Evolutionary conservation across 2,113 vertebrate species (phyloP).

Genomic region (Pandion haliaetus): DNA sequence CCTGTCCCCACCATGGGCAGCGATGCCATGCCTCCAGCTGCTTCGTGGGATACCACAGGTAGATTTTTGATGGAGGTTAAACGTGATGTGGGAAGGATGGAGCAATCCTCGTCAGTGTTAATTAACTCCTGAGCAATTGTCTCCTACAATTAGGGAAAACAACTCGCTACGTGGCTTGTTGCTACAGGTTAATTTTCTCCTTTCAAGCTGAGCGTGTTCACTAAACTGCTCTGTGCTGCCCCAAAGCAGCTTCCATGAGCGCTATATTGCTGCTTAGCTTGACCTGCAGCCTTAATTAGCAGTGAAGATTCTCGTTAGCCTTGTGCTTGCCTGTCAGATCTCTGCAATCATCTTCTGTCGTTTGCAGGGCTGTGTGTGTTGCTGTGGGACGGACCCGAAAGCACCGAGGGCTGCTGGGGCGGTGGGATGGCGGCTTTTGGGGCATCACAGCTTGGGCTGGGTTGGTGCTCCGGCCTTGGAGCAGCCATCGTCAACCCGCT

Average conservation of each 20-base stretch:
- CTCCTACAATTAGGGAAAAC: not conserved
- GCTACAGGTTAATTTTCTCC: not conserved
- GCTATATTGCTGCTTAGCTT: accelerated
- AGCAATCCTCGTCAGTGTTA: not conserved
- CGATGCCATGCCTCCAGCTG: accelerated
- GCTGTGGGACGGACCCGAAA: not conserved
- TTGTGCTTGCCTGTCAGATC: not conserved
- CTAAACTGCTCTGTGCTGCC: not conserved
- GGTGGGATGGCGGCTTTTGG: not conserved
- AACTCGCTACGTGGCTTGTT: not conserved
- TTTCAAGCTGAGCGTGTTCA: not conserved
- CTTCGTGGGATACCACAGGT: accelerated
- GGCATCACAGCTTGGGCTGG: accelerated
- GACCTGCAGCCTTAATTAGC: not conserved
- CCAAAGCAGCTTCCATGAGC: not conserved
- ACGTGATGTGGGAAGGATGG: not conserved
- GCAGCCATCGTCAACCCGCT: not conserved
- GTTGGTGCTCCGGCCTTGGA: not conserved
- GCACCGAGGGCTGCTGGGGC: not conserved
- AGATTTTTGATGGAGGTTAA: not conserved
- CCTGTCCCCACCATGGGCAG: not conserved
- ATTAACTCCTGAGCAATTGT: not conserved
- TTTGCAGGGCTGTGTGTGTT: not conserved
- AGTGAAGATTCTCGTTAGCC: not conserved
- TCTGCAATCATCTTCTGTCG: not conserved